phyloP scores from a whole-genome alignment of 2,888 invertebrate genomes.

The Caenorhabditis imperialis region DNA sequence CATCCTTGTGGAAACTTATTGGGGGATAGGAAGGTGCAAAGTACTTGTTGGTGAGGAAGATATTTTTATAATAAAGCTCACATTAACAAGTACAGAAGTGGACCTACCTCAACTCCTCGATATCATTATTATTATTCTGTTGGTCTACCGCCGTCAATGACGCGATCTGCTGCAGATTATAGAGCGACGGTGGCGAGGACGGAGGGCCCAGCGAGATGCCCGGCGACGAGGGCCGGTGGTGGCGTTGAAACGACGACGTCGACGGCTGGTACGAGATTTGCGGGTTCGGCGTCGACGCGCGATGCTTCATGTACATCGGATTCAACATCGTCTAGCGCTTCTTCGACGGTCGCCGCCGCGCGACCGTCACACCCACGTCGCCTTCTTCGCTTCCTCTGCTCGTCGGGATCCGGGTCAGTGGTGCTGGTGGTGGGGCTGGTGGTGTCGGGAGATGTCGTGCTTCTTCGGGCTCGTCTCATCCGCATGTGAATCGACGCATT shows the following conservation, averaged over 20 bases:
- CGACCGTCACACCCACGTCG: conserved; percentile 8
- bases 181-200: conserved; percentile 63
- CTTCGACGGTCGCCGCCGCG: conserved; percentile 37
- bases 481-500: conserved; percentile 51
- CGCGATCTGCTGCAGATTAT: conserved; percentile 59
- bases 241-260: conserved; percentile 34
- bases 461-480: conserved; percentile 40
- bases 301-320: conserved; percentile 64
- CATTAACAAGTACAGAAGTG: neutral
- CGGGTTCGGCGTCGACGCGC: conserved; percentile 58
- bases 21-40: conserved; percentile 20
- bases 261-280: conserved; percentile 41
- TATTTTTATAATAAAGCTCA: neutral
- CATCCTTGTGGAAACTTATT: conserved; percentile 45
- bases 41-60: no score
- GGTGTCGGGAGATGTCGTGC: conserved; percentile 20
- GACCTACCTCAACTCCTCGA: conserved; percentile 62
- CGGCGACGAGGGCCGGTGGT: conserved; percentile 50
- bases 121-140: conserved; percentile 33
- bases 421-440: conserved; percentile 40
- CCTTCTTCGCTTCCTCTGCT: conserved; percentile 41
- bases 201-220: conserved; percentile 60
- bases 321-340: conserved; percentile 54
- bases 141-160: conserved; percentile 36
- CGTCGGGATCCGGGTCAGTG: neutral